Evolutionary conservation across 2,797 vertebrate species (phyloP), one percentile per base, ranked within the genome.

Genomic region (Eurystomus glaucurus): DNA sequence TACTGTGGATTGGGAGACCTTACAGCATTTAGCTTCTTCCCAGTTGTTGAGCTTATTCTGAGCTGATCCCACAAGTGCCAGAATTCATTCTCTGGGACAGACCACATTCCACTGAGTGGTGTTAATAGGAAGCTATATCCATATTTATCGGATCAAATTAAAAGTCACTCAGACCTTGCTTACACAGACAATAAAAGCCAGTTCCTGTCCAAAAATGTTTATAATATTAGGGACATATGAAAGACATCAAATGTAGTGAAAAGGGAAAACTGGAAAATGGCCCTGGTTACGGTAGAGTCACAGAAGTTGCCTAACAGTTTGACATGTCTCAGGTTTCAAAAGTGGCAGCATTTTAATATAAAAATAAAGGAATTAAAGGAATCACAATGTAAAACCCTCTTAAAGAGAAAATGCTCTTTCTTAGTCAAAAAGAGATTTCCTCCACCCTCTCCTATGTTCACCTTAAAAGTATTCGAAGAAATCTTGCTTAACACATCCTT

Each of bases 71-170:
- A 0, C 5, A 31, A 18, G 23, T 71, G 14, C 20, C 18, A 66
- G 35, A 11, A 23, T 4, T 19, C 28, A 7, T 37, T 70, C n/a
- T 41, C 2, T 19, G 12, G 18, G 10, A 20, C 22, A 82, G 31
- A 79, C 0, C 1, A 20, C 7, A 35, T 46, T 78, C 29, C 26
- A 17, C 13, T 13, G 9, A 5, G 4, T 17, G 14, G 3, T 80
- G 22, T 11, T 7, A n/a, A 19, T 6, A 29, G 23, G 25, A 70
- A 58, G 3, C 4, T 25, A 10, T 13, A 64, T 3, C 15, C 48
- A 66, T 0, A 0, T 68, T 7, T 66, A 2, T 13, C n/a, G 20
- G 7, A 29, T 35, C 23, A 35, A 35, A 54, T 13, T 66, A 51
- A 50, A 86, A 66, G 8, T 33, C 9, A 7, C 9, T 50, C 10